These are phyloP conservation scores for Mycogona germanica DNA, from an alignment of 2,888 invertebrate species.

Conservation along the genomic window DNA sequence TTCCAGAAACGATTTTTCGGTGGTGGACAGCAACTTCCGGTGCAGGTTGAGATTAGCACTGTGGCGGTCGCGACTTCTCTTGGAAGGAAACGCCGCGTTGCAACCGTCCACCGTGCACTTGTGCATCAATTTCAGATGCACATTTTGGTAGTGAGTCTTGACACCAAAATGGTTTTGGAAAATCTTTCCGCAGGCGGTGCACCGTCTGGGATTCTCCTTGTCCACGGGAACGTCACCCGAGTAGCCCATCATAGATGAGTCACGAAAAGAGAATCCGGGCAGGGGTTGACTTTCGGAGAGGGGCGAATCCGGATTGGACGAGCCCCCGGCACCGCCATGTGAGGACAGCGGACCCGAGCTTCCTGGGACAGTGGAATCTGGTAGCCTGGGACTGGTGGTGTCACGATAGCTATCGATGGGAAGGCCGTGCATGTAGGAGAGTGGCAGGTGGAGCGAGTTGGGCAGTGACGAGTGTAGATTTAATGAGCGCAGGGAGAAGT, in stretches of 20 bases:
- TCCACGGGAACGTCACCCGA: slow-evolving; percentile 68
- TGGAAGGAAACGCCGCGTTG: slow-evolving; percentile 87
- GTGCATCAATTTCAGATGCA: slow-evolving; percentile 89
- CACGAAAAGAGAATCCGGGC: slow-evolving; percentile 24
- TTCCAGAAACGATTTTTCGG: slow-evolving; percentile 30
- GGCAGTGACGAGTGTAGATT: slow-evolving; percentile 20
- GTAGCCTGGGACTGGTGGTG: slow-evolving; percentile 42
- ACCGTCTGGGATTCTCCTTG: slow-evolving; percentile 79
- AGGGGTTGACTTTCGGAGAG: slow-evolving; percentile 23
- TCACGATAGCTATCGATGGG: slow-evolving; percentile 35
- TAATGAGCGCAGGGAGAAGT: slow-evolving; percentile 31
- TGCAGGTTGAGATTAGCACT: slow-evolving; percentile 84
- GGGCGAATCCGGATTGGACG: slow-evolving; percentile 24
- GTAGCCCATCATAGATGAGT: slow-evolving; percentile 25
- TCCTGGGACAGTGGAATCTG: slow-evolving; percentile 39
- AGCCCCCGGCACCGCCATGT: slow-evolving; percentile 14
- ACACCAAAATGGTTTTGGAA: slow-evolving; percentile 89
- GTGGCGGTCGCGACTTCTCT: slow-evolving; percentile 81
- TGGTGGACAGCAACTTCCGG: slow-evolving; percentile 68
- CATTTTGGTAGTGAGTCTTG: slow-evolving; percentile 90
- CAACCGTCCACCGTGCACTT: slow-evolving; percentile 91
- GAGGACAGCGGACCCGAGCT: slow-evolving; percentile 37
- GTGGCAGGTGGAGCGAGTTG: slow-evolving; percentile 24
- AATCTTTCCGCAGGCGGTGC: slow-evolving; percentile 82
- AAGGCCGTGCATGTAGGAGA: slow-evolving; percentile 21